A percentile compares a stretch with the other conserved stretches of the same genome.
Conservation (phyloP, 2,888 invertebrate species). For the Listrodromus nycthemerus region DNA sequence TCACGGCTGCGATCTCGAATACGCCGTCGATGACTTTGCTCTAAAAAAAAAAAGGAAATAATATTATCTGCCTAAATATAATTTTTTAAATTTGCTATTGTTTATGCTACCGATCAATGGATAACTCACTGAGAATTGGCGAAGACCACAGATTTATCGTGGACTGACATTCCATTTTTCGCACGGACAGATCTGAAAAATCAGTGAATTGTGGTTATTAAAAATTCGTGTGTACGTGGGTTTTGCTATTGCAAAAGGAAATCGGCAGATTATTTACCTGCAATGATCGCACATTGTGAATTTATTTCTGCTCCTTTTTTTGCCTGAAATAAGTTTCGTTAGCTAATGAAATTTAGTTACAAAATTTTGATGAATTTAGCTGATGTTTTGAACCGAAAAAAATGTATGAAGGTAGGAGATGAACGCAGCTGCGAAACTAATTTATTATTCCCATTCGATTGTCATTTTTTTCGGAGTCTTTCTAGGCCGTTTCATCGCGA, state of each 20-base stretch:
- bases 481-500: not conserved
- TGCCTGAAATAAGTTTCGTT: slow-evolving; percentile 27
- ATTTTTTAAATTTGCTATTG: not conserved
- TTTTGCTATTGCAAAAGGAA: not conserved
- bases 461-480: slow-evolving; percentile 19
- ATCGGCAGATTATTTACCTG: slow-evolving; percentile 57
- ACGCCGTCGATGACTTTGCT: not conserved
- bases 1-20: not conserved
- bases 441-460: not conserved
- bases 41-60: not conserved
- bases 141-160: slow-evolving; percentile 52
- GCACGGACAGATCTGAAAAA: slow-evolving; percentile 48
- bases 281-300: slow-evolving; percentile 72
- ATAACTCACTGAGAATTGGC: slow-evolving; percentile 54
- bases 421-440: slow-evolving; percentile 19
- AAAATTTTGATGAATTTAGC: not conserved
- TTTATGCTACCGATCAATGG: slow-evolving; percentile 48
- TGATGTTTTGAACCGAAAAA: slow-evolving; percentile 18
- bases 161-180: slow-evolving; percentile 31
- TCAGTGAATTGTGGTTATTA: slow-evolving; percentile 11
- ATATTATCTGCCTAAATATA: not conserved
- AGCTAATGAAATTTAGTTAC: not conserved
- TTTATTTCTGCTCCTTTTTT: not conserved
- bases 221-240: not conserved
- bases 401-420: not conserved